These are phyloP conservation scores for Aradus depressus DNA, from an alignment of 2,888 invertebrate genomes.

Conservation along the genomic window DNA sequence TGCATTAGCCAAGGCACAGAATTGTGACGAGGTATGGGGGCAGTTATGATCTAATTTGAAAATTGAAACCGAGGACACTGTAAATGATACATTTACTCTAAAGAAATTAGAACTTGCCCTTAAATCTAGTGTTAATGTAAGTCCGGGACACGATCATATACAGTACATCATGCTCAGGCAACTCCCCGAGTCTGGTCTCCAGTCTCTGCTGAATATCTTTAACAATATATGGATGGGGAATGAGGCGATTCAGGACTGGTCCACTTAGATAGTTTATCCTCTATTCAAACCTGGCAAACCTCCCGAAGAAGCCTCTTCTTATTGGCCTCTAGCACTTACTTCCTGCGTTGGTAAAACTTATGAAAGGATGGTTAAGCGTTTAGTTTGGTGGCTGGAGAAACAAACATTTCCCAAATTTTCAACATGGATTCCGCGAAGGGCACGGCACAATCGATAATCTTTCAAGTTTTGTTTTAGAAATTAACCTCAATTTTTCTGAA, in stretches of 20 bases:
- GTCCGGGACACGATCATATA: constrained; percentile 19
- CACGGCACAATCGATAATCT: constrained; percentile 14
- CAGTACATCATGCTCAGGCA: constrained; percentile 16
- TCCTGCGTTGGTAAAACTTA: constrained; percentile 21
- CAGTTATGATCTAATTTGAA: too few relatives aligned
- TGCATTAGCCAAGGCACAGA: too few relatives aligned
- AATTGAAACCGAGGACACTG: too few relatives aligned
- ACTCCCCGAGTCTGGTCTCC: too few relatives aligned
- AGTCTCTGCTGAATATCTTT: constrained; percentile 9
- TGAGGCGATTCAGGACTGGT: constrained; percentile 5
- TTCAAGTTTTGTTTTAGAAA: background rate
- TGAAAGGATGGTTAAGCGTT: constrained; percentile 16
- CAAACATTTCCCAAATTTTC: constrained; percentile 13
- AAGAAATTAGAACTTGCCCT: constrained; percentile 4
- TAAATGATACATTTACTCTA: constrained; percentile 2
- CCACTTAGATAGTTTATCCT: constrained; percentile 10
- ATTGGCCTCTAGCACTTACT: constrained; percentile 19
- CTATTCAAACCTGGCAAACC: constrained; percentile 16
- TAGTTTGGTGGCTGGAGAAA: constrained; percentile 21
- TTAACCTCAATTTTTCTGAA: constrained; percentile 12
- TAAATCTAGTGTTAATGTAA: background rate
- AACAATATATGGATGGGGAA: constrained; percentile 4
- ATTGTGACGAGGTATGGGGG: too few relatives aligned
- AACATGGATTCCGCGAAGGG: constrained; percentile 20
- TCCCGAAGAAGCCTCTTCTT: constrained; percentile 15